Evolutionary conservation across 64 coral and sea anemone genomes (phyloP).

Genomic region (Orbicella faveolata): DNA sequence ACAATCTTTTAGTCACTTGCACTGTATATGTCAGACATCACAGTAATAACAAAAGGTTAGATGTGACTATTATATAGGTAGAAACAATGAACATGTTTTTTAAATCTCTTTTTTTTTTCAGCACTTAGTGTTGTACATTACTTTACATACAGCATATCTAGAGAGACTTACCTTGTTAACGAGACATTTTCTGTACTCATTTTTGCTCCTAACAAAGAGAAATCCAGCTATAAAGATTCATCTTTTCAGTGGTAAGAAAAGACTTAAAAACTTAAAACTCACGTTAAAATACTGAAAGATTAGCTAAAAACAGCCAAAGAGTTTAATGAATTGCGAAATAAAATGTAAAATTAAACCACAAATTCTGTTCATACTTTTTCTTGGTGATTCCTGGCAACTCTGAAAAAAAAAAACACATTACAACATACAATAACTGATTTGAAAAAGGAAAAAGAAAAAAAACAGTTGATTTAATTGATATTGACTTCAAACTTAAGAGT

Average conservation of each 20-base stretch:
- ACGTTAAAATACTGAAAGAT: background rate
- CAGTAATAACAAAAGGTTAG: too few relatives aligned
- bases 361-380: conserved; percentile 19
- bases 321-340: background rate
- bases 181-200: conserved; percentile 11
- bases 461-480: too few relatives aligned
- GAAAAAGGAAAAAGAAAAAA: too few relatives aligned
- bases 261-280: too few relatives aligned
- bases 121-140: background rate
- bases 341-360: background rate
- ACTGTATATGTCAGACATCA: too few relatives aligned
- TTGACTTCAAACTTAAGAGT: too few relatives aligned
- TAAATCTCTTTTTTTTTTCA: too few relatives aligned
- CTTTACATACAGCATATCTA: background rate
- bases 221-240: background rate
- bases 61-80: too few relatives aligned
- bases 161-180: background rate
- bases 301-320: background rate
- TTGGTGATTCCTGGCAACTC: conserved; percentile 5
- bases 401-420: conserved; percentile 6
- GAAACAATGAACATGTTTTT: too few relatives aligned
- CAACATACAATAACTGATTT: background rate
- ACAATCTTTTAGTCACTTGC: too few relatives aligned
- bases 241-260: too few relatives aligned
- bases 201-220: conserved; percentile 35